Conservation (phyloP, 2,888 invertebrate genomes). For the Luperina testacea region DNA sequence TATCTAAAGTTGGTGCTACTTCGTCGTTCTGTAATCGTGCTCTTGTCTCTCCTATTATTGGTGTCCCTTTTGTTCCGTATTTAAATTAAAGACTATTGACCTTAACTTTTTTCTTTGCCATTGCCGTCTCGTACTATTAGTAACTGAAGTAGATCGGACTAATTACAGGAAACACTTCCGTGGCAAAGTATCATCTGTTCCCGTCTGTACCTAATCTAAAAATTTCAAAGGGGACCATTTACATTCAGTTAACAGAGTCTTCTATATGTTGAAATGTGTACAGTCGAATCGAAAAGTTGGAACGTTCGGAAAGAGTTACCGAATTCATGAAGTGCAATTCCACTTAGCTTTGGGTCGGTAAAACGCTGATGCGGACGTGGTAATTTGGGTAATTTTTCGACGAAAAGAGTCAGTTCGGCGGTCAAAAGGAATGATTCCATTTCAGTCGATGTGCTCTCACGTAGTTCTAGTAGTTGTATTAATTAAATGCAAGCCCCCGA, state of each 20-base stretch:
- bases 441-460: conserved; percentile 83
- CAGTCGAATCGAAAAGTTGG: conserved; percentile 43
- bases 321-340: conserved; percentile 69
- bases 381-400: conserved; percentile 80
- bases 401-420: conserved; percentile 78
- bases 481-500: conserved; percentile 89
- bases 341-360: conserved; percentile 67
- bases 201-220: conserved; percentile 41
- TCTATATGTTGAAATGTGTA: conserved; percentile 31
- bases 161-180: conserved; percentile 70
- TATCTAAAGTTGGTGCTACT: conserved; percentile 69
- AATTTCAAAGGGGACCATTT: conserved; percentile 43
- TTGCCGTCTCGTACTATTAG: conserved; percentile 71
- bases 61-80: conserved; percentile 83
- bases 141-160: conserved; percentile 73
- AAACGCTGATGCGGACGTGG: conserved; percentile 73
- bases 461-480: conserved; percentile 86
- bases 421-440: conserved; percentile 86
- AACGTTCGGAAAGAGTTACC: conserved; percentile 62
- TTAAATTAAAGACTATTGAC: conserved; percentile 87
- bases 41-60: conserved; percentile 82
- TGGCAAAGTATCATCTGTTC: conserved; percentile 63
- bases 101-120: conserved; percentile 80
- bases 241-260: conserved; percentile 46
- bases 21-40: conserved; percentile 80